These are phyloP conservation scores for Cliona cf. orientalis DNA, from an alignment of 37 sponge, comb jelly and placozoan genomes.

Conservation along the genomic window DNA sequence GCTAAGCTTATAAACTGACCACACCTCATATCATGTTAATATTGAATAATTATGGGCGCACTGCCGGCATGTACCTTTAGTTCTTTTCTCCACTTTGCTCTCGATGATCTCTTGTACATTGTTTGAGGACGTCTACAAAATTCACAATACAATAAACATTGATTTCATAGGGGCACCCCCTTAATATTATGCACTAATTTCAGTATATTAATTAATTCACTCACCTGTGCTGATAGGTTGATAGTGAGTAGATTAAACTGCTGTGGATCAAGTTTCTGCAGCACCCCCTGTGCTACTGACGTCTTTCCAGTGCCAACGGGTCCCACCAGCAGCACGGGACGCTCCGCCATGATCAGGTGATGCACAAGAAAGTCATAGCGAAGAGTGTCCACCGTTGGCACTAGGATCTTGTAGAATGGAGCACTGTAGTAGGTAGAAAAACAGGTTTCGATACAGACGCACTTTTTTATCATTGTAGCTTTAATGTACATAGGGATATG, in stretches of 20 bases:
- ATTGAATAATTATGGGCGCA: not conserved
- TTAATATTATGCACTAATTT: not conserved
- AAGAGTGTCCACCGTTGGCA: conserved; percentile 98
- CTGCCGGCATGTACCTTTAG: conserved; percentile 69
- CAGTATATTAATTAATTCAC: not conserved
- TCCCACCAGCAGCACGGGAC: conserved; percentile 93
- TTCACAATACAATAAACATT: not conserved
- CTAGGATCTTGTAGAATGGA: conserved; percentile 99
- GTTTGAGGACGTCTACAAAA: conserved; percentile 86
- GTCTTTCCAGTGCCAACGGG: conserved; percentile 99
- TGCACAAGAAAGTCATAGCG: conserved; percentile 96
- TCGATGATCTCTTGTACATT: conserved; percentile 99
- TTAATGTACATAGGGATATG: too few relatives aligned
- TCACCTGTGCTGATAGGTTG: conserved; percentile 96
- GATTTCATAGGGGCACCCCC: not conserved
- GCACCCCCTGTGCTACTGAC: conserved; percentile 89
- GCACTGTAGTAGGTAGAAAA: conserved; percentile 29
- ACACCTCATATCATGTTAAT: not conserved
- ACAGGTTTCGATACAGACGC: not conserved
- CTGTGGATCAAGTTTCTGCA: conserved; percentile 84
- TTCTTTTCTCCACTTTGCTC: conserved; percentile 98
- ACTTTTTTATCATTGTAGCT: too few relatives aligned
- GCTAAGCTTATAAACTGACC: not conserved
- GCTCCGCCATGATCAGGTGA: conserved; percentile 70
- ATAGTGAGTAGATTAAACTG: conserved; percentile 86